Conservation (phyloP, 2,888 invertebrate species). For the Anoplius nigerrimus region DNA sequence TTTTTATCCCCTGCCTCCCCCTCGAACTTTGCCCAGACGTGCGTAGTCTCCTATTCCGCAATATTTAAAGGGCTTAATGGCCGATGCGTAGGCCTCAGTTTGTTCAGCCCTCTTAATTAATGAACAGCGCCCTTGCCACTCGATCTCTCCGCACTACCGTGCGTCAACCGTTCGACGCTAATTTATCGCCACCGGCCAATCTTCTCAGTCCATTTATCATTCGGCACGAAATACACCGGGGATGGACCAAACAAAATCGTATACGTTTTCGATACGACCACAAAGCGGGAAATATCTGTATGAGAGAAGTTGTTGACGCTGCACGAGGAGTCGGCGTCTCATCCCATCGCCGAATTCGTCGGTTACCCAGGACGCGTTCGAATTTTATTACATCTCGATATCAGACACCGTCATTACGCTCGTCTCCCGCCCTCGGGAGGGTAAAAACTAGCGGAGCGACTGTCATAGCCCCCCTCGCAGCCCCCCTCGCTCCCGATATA, state of each 20-base stretch:
- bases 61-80: conserved; percentile 22
- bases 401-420: conserved; percentile 11
- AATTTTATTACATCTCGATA: conserved; percentile 22
- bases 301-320: too few relatives aligned
- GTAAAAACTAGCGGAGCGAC: background rate
- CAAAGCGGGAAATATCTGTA: too few relatives aligned
- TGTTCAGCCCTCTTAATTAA: conserved; percentile 31
- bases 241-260: too few relatives aligned
- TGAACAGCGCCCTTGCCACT: conserved; percentile 40
- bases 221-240: too few relatives aligned
- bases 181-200: background rate
- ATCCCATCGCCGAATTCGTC: conserved; percentile 16
- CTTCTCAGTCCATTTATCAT: background rate
- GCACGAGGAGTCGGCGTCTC: too few relatives aligned
- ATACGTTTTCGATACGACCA: too few relatives aligned
- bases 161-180: background rate
- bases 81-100: conserved; percentile 11
- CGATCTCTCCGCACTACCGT: background rate
- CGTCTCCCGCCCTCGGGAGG: background rate
- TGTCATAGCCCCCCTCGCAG: background rate
- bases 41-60: conserved; percentile 18
- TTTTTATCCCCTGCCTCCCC: conserved; percentile 8
- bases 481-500: conserved; percentile 26
- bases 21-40: conserved; percentile 9
- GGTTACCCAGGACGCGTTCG: background rate